Evolutionary conservation across 2,797 vertebrate species (phyloP), one percentile per base, ranked within the genome.

Genomic region (Enteromius mattozi): DNA sequence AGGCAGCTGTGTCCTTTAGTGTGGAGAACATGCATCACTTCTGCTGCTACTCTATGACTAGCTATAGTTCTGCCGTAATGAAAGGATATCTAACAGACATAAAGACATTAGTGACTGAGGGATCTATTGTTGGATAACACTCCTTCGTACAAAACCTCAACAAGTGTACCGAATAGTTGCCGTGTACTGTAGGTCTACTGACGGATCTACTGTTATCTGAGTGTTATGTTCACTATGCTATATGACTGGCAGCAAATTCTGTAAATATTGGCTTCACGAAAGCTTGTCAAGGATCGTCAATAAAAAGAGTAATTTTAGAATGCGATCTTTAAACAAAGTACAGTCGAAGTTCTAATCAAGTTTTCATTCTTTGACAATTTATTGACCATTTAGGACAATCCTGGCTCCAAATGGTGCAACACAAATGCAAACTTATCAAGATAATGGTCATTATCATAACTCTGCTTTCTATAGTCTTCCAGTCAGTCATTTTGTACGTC

Each of bases 351-450:
- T 54, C 85, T 83, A 78, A 87, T 85, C 79, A 72, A 68, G 79
- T 85, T 87, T 87, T 87, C 86, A 85, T 89, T 85, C 74, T 76
- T 16, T 69, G 27, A 80, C 80, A 79, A 89, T 86, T 86, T 83
- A 86, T 82, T 56, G 37, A 42, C 74, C 86, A 51, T 69, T 51
- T 71, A 56, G 85, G 78, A 84, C 56, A 42, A 79, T 77, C 24
- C 74, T 37, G 37, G 35, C 47, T 82, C 30, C 63, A 82, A 87
- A 82, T 82, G 83, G 49, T 74, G 86, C 86, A 85, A 85, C 45
- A 47, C 74, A 82, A 79, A 85, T 77, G 74, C 79, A 87, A 79
- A 87, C 83, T 82, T 82, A 85, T 87, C 86, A 85, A 70, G 74
- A 71, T 85, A 85, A 85, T 85, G 30, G 79, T 85, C 79, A 30